Evolutionary conservation across 2,113 vertebrate genomes (phyloP).

Genomic region (Gavia stellata): DNA sequence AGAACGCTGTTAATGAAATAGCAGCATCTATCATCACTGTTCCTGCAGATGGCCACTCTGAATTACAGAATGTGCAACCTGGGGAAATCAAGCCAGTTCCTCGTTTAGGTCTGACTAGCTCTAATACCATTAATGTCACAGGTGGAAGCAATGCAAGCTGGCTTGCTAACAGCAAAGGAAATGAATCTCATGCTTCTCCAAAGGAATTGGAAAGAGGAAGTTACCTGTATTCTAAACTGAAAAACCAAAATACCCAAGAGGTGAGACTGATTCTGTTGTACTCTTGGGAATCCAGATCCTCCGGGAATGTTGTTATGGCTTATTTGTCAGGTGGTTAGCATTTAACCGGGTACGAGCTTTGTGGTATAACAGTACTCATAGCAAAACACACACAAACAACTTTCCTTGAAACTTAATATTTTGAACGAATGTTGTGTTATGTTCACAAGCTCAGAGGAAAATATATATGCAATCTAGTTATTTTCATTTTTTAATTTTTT

Average conservation of each 20-base stretch:
- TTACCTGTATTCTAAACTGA: slow-evolving; percentile 64
- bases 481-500: not conserved
- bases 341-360: not conserved
- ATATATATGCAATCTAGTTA: not conserved
- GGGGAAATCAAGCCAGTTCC: slow-evolving; percentile 25
- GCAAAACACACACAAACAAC: not conserved
- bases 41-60: slow-evolving; percentile 35
- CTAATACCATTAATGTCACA: slow-evolving; percentile 14
- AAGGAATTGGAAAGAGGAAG: slow-evolving; percentile 55
- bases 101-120: not conserved
- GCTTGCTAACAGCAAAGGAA: not conserved
- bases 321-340: not conserved
- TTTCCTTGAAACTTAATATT: not conserved
- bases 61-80: slow-evolving; percentile 40
- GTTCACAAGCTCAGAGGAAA: not conserved
- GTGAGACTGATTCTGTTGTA: slow-evolving; percentile 45
- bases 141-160: slow-evolving; percentile 33
- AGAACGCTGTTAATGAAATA: slow-evolving; percentile 53
- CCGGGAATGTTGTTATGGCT: not conserved
- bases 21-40: not conserved
- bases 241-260: slow-evolving; percentile 66
- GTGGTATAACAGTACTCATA: rapidly evolving
- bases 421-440: not conserved
- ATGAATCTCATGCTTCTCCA: slow-evolving; percentile 5
- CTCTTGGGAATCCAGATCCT: not conserved